Evolutionary conservation across 2,888 invertebrate genomes (phyloP).

Genomic region (Sabatieria punctata): DNA sequence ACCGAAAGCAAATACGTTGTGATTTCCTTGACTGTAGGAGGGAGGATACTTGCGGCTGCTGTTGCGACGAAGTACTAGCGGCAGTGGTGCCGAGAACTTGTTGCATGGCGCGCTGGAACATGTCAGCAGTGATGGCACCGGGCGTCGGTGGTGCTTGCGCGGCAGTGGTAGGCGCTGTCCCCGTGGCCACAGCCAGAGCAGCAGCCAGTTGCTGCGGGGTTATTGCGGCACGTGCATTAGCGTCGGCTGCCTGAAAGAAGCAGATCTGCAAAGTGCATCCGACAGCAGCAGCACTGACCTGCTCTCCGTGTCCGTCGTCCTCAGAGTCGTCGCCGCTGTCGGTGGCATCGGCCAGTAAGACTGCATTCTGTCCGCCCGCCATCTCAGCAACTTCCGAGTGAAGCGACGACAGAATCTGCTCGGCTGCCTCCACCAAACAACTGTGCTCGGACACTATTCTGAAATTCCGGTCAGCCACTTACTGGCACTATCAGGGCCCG

Average conservation of each 20-base stretch:
- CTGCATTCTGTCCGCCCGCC: background rate
- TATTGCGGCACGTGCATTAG: no score
- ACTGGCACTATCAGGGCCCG: no score
- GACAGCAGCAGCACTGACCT: no score
- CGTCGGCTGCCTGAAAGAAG: no score
- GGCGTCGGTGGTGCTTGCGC: background rate
- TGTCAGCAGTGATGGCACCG: conserved; percentile 49
- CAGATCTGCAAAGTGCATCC: no score
- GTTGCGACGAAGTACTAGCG: no score
- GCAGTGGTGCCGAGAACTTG: conserved; percentile 41
- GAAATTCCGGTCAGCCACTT: background rate
- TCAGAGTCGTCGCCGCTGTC: background rate
- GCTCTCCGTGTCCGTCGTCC: no score
- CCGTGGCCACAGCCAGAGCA: background rate
- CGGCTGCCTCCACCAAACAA: background rate
- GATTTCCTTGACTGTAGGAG: no score
- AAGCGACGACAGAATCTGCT: background rate
- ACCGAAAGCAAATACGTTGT: no score
- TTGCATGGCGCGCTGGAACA: conserved; percentile 59
- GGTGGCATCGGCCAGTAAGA: background rate
- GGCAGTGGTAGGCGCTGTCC: background rate
- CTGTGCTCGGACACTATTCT: conserved; percentile 1
- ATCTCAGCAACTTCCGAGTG: background rate
- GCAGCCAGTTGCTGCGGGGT: background rate
- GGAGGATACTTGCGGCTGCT: no score